phyloP scores from a whole-genome alignment of 2,113 vertebrate species.

The Ginglymostoma cirratum region DNA sequence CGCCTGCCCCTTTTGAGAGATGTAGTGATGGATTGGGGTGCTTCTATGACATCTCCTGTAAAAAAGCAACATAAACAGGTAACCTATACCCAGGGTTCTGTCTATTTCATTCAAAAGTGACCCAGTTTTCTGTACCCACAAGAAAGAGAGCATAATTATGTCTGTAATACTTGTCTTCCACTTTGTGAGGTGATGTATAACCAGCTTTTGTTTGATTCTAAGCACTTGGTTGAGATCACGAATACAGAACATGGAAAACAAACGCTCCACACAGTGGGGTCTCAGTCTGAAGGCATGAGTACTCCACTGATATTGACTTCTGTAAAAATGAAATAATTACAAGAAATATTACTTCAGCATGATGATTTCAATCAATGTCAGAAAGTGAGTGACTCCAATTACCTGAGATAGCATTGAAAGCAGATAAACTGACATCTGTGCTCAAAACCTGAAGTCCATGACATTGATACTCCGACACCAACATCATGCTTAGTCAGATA shows the following conservation, averaged over 20 bases:
- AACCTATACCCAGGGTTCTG: not conserved
- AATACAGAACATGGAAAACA: not conserved
- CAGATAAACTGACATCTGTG: not conserved
- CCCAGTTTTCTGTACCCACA: not conserved
- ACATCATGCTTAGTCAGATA: not conserved
- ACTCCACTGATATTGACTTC: not conserved
- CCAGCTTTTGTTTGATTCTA: not conserved
- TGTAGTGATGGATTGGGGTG: too few species aligned
- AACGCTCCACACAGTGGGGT: not conserved
- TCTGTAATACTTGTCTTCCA: not conserved
- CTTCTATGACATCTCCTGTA: not conserved
- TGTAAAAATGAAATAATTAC: not conserved
- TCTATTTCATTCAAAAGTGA: not conserved
- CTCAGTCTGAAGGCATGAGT: not conserved
- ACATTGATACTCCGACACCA: constrained; percentile 8
- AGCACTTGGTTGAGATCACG: not conserved
- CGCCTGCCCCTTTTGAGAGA: too few species aligned
- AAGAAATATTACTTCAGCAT: not conserved
- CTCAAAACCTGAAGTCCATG: not conserved
- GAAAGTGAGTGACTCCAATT: not conserved
- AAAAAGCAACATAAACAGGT: not conserved
- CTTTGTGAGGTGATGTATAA: not conserved
- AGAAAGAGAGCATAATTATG: not conserved
- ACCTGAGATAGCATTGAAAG: not conserved
- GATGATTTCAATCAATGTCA: not conserved